phyloP scores from a whole-genome alignment of 1,140 invertebrate genomes.

The Ephestia elutella region DNA sequence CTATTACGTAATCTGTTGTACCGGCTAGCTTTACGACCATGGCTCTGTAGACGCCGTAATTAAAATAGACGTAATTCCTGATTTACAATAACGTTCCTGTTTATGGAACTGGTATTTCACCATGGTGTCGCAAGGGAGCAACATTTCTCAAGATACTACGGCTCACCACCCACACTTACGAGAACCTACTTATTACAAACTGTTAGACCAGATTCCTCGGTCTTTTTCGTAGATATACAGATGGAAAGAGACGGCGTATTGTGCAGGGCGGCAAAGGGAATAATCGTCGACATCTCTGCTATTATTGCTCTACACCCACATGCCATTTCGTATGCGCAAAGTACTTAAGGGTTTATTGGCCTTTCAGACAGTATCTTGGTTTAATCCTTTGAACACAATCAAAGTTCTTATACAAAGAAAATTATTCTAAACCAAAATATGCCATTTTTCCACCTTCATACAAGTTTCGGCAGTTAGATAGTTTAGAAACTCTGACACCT shows the following conservation, averaged over 20 bases:
- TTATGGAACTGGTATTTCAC: background rate
- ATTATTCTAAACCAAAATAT: too few relatives aligned
- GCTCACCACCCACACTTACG: slow-evolving; percentile 36
- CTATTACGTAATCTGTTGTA: too few relatives aligned
- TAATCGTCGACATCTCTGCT: slow-evolving; percentile 48
- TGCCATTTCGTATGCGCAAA: slow-evolving; percentile 23
- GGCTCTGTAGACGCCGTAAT: background rate
- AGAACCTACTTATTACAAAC: slow-evolving; percentile 25
- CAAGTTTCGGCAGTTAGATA: too few relatives aligned
- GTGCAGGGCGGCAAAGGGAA: slow-evolving; percentile 29
- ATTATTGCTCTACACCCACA: slow-evolving; percentile 52
- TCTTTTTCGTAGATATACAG: slow-evolving; percentile 25
- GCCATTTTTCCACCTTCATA: too few relatives aligned
- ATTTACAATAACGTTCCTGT: background rate
- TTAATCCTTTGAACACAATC: too few relatives aligned
- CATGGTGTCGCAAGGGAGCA: slow-evolving; percentile 39
- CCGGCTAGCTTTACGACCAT: too few relatives aligned
- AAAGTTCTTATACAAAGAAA: too few relatives aligned
- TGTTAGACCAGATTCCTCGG: slow-evolving; percentile 3
- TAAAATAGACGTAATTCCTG: background rate
- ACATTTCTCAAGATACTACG: slow-evolving; percentile 27
- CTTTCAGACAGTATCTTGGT: slow-evolving; percentile 19
- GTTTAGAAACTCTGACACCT: too few relatives aligned
- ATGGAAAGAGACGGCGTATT: slow-evolving; percentile 22
- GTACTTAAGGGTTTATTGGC: slow-evolving; percentile 47